phyloP scores from a whole-genome alignment of 2,797 vertebrate species.

The Rhyacichthys aspro region DNA sequence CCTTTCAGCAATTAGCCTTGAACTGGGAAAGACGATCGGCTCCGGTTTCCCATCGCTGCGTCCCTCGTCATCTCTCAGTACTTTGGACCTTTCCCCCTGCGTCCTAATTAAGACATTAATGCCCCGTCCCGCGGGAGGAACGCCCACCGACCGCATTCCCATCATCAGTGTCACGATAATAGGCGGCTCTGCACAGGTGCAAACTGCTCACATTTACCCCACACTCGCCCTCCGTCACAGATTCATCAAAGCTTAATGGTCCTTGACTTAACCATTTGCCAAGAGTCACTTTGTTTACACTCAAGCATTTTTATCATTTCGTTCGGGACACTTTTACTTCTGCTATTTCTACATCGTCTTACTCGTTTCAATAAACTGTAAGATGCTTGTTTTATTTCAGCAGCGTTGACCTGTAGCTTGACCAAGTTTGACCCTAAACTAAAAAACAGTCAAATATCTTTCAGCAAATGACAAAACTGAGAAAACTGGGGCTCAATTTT shows the following conservation, averaged over 20 bases:
- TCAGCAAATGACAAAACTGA: too few species aligned
- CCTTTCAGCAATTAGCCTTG: conserved; percentile 83
- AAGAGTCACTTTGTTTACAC: conserved; percentile 13
- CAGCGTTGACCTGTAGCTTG: too few species aligned
- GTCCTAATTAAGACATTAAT: conserved; percentile 88
- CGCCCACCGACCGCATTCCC: conserved; percentile 67
- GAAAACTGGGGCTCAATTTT: too few species aligned
- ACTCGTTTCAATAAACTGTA: too few species aligned
- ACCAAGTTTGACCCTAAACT: too few species aligned
- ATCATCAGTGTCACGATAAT: conserved; percentile 78
- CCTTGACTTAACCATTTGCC: conserved; percentile 39
- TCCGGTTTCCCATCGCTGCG: conserved; percentile 77
- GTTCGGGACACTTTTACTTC: neutral
- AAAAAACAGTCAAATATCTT: too few species aligned
- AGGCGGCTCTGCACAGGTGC: conserved; percentile 79
- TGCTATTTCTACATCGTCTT: too few species aligned
- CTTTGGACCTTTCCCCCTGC: conserved; percentile 81
- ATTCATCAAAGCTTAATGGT: conserved; percentile 55
- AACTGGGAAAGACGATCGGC: conserved; percentile 83
- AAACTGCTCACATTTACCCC: conserved; percentile 69
- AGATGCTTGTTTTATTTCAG: too few species aligned
- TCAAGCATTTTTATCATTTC: conserved; percentile 15
- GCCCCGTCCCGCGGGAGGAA: conserved; percentile 71
- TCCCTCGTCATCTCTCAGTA: conserved; percentile 79
- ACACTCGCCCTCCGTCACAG: conserved; percentile 59